phyloP scores from a whole-genome alignment of 2,113 vertebrate species.

The Chionomys nivalis region DNA sequence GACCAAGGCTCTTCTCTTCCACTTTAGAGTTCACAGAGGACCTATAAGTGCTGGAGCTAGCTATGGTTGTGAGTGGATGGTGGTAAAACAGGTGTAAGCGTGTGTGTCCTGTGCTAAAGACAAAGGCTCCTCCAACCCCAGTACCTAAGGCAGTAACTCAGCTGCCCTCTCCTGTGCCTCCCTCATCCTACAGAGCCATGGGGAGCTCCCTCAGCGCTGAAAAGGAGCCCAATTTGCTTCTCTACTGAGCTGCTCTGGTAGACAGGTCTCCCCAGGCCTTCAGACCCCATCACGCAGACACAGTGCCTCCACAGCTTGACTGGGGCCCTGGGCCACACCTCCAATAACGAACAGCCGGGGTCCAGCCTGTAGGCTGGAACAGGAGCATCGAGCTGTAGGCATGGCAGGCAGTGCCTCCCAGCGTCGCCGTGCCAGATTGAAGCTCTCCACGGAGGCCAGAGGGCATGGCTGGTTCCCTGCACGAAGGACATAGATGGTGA shows the following conservation, averaged over 20 bases:
- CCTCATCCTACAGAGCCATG: constrained; percentile 55
- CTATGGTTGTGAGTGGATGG: constrained; percentile 38
- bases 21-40: constrained; percentile 18
- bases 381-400: constrained; percentile 95
- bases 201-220: constrained; percentile 16
- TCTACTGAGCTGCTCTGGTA: constrained; percentile 73
- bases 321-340: constrained; percentile 96
- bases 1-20: neutral
- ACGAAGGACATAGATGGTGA: constrained; percentile 59
- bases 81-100: constrained; percentile 8
- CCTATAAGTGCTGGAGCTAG: constrained; percentile 46
- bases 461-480: constrained; percentile 96
- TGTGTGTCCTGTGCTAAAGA: constrained; percentile 30
- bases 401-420: constrained; percentile 94
- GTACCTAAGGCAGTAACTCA: neutral
- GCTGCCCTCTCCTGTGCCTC: neutral
- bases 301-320: constrained; percentile 93
- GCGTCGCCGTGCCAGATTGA: constrained; percentile 91
- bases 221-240: constrained; percentile 69
- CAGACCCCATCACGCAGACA: constrained; percentile 92
- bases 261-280: constrained; percentile 71
- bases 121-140: constrained; percentile 3
- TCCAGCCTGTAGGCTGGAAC: constrained; percentile 88
- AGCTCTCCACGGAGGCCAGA: constrained; percentile 93
- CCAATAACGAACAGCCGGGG: constrained; percentile 94